Percentiles rank a stretch among this genome's conserved stretches.
These are phyloP conservation scores for Macrocentrus cingulum DNA, from an alignment of 1,140 invertebrate species.

Conservation along the genomic window DNA sequence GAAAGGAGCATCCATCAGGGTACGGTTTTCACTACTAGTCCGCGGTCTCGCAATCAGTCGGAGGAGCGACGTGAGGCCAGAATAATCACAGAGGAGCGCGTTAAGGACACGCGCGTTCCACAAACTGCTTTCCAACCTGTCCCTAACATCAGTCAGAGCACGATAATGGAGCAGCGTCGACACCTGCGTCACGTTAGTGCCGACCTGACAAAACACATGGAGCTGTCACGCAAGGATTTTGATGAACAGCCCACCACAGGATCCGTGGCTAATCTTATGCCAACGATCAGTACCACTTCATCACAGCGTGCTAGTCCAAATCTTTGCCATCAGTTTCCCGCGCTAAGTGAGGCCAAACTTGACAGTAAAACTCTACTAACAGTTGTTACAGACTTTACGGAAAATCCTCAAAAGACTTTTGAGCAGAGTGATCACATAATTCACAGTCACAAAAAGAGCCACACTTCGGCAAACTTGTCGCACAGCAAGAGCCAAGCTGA, in stretches of 20 bases:
- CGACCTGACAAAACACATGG: conserved; percentile 55
- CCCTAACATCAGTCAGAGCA: conserved; percentile 53
- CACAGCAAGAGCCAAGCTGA: conserved; percentile 49
- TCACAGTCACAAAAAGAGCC: conserved; percentile 53
- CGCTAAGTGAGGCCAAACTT: conserved; percentile 49
- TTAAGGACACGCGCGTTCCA: conserved; percentile 45
- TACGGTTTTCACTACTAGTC: conserved; percentile 48
- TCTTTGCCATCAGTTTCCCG: conserved; percentile 52
- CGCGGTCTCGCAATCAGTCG: conserved; percentile 49
- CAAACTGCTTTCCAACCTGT: conserved; percentile 54
- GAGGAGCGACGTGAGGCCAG: conserved; percentile 46
- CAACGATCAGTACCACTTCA: conserved; percentile 32
- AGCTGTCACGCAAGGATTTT: conserved; percentile 53
- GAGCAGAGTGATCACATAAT: conserved; percentile 55
- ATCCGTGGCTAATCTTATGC: conserved; percentile 50
- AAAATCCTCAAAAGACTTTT: conserved; percentile 38
- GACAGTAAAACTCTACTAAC: conserved; percentile 48
- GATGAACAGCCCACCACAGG: conserved; percentile 54
- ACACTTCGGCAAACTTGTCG: conserved; percentile 34
- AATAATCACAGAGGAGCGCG: conserved; percentile 33
- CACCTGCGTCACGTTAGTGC: conserved; percentile 56
- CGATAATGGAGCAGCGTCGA: conserved; percentile 55
- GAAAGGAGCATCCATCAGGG: conserved; percentile 44
- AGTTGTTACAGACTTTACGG: conserved; percentile 50
- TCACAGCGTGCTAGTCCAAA: conserved; percentile 52